Evolutionary conservation across 2,797 vertebrate genomes (phyloP).

Genomic region (Sternotherus odoratus): DNA sequence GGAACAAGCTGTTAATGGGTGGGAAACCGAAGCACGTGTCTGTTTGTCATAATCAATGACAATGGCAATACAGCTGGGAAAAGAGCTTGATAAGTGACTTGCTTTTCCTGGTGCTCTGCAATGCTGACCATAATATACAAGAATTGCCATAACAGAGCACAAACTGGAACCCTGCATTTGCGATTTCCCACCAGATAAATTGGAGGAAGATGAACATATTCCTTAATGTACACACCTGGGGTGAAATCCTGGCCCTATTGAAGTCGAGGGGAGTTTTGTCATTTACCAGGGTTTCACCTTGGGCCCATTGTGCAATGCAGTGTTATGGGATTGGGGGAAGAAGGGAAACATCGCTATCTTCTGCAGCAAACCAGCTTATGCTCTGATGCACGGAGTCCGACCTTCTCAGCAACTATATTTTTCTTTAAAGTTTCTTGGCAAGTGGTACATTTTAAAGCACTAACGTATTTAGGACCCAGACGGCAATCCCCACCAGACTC

Average conservation of each 20-base stretch:
- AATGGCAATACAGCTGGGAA: fast-evolving
- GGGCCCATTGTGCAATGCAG: not conserved
- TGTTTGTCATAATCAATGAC: fast-evolving
- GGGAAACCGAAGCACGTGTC: not conserved
- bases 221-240: not conserved
- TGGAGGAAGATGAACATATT: not conserved
- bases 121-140: fast-evolving
- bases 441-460: not conserved
- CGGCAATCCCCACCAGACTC: not conserved
- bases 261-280: not conserved
- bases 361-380: not conserved
- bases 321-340: not conserved
- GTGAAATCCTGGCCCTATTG: not conserved
- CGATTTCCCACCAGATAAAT: not conserved
- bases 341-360: not conserved
- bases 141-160: not conserved
- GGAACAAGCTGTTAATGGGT: not conserved
- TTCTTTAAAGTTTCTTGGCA: not conserved
- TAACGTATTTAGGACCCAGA: not conserved
- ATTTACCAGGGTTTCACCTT: not conserved
- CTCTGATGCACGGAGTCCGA: no score
- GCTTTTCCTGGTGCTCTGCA: not conserved
- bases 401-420: not conserved
- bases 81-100: not conserved
- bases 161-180: not conserved